phyloP scores from a whole-genome alignment of 2,888 invertebrate genomes.

The Trachelus stipa region DNA sequence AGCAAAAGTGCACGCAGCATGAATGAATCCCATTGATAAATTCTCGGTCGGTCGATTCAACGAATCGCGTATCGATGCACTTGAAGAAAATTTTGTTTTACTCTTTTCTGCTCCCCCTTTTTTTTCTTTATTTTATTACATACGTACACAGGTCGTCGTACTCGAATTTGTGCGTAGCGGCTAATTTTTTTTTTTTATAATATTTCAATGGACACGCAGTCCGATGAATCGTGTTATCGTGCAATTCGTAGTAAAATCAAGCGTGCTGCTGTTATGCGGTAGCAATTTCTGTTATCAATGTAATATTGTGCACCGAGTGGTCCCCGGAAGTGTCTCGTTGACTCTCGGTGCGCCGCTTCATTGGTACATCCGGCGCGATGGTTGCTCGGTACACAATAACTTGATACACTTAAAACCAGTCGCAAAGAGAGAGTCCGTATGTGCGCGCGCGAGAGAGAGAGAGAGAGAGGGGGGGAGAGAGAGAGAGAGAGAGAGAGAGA shows the following conservation, averaged over 20 bases:
- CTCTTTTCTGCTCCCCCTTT: not conserved
- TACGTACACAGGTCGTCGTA: not conserved
- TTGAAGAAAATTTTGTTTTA: not conserved
- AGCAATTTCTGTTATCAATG: constrained; percentile 60
- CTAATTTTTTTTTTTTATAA: not conserved
- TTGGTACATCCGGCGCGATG: constrained; percentile 63
- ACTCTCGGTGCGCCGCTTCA: constrained; percentile 58
- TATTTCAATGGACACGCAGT: not conserved
- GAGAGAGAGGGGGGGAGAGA: no score
- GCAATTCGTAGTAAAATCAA: not conserved
- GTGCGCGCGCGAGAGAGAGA: not conserved
- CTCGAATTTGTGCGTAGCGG: not conserved
- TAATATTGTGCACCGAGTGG: constrained; percentile 49
- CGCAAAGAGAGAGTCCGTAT: constrained; percentile 34
- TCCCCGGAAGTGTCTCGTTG: constrained; percentile 65
- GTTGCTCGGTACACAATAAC: constrained; percentile 53
- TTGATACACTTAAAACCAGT: constrained; percentile 53
- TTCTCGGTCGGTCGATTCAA: not conserved
- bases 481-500: no score
- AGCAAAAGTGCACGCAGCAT: not conserved
- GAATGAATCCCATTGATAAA: not conserved
- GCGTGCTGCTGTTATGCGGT: not conserved
- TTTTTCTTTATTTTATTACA: not conserved
- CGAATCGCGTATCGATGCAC: not conserved
- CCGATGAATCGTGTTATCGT: not conserved